phyloP scores from a whole-genome alignment of 2,888 invertebrate species.

The Torymus tubicola region DNA sequence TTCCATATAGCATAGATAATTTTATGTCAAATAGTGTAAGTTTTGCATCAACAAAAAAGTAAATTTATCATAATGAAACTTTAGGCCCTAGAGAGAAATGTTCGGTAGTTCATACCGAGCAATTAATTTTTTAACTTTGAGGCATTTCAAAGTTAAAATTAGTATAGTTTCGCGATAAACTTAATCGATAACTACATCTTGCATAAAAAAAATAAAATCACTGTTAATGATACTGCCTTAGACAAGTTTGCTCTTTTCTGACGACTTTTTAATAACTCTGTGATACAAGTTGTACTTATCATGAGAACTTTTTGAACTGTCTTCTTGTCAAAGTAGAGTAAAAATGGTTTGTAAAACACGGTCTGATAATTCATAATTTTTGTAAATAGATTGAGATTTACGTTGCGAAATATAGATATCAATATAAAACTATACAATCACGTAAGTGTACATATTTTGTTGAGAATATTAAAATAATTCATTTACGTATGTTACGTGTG shows the following conservation, averaged over 20 bases:
- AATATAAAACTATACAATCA: too few species aligned
- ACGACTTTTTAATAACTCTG: constrained; percentile 14
- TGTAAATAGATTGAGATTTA: too few species aligned
- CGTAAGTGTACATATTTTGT: too few species aligned
- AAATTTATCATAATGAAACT: constrained; percentile 37
- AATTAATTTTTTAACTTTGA: constrained; percentile 43
- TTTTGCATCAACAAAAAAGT: constrained; percentile 30
- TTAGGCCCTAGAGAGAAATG: constrained; percentile 28
- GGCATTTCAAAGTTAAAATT: constrained; percentile 34
- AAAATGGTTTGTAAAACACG: not conserved
- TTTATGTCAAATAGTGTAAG: constrained; percentile 21
- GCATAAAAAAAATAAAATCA: constrained; percentile 1
- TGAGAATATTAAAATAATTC: too few species aligned
- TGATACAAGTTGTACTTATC: not conserved
- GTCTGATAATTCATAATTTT: too few species aligned
- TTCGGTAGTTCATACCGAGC: not conserved
- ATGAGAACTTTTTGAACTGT: not conserved
- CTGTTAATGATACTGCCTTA: not conserved
- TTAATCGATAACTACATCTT: constrained; percentile 32
- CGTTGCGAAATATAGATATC: too few species aligned
- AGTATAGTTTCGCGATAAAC: constrained; percentile 6
- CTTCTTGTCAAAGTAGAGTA: not conserved
- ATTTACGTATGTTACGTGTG: too few species aligned
- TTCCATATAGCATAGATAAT: not conserved
- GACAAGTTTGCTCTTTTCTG: constrained; percentile 2